Base-by-base conservation (phyloP, 2,797 vertebrate species). In the Phataginus tetradactyla region DNA sequence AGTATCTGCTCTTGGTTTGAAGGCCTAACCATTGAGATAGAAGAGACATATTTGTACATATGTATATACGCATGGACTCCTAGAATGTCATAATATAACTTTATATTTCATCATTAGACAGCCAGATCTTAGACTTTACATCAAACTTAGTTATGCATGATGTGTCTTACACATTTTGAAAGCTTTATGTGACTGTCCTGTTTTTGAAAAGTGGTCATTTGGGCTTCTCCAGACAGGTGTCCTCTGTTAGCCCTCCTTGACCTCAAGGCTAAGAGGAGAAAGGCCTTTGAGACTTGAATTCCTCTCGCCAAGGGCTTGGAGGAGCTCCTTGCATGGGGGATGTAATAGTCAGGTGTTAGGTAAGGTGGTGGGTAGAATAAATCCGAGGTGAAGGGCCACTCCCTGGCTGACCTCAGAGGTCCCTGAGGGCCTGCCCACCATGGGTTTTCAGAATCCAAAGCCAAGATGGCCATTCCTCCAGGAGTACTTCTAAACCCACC, bases 371-470 rank as follows among this genome's bases (percentile, higher is more conserved):
- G 45, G 12, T 29, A 45, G 32, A 29, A 17, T 12, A 4, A 18
- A 1, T 6, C 13, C 4, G n/a, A 32, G n/a, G 21, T 13, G 32
- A 5, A 51, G 18, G 1, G 10, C 14, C 39, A 6, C 51, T 17
- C 72, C 0, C 2, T 29, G 72, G 15, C 49, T 34, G 81, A 88
- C n/a, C 68, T 80, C 57, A 9, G 53, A 64, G 18, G 64, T 14
- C 27, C 13, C 39, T 55, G 3, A 4, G 3, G 21, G 11, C 32
- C 49, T 8, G 32, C 2, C 20, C 5, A 1, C 42, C 0, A 0
- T 3, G 18, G 9, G n/a, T 29, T 72, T 84, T 95, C 39, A 55
- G 57, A 55, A 57, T 9, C 21, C 51, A 27, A 55, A 53, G 51
- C 27, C 95, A 71, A 88, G 64, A 32, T 20, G 55, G 4, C 1